Evolutionary conservation across 2,888 invertebrate genomes (phyloP), one percentile per base, ranked within the genome.

Genomic region (Nomada goodeniana): DNA sequence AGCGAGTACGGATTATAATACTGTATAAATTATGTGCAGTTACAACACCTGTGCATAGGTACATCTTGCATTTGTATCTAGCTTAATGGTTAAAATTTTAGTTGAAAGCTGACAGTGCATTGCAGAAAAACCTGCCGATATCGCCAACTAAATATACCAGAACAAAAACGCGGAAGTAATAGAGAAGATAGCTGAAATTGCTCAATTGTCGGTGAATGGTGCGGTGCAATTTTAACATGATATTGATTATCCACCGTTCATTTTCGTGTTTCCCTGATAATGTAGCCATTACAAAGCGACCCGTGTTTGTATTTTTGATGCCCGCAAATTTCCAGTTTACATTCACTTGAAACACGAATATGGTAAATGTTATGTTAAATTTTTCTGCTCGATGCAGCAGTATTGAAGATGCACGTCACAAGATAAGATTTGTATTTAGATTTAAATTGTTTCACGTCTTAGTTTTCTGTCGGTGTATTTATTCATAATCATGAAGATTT

Each of bases 161-260:
- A 29, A n/a, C 44, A 18, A 29, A 20, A 55, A 36, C 7, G 36
- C 36, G 11, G 20, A 73, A 44, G 18, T 52, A 52, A 42, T 26
- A 20, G 63, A 36, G 44, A 55, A 44, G 50, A 47, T 20, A 44
- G 42, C 55, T 73, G 64, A 73, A 72, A 55, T 20, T 64, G 72
- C 26, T 55, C 64, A 5, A n/a, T 64, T 57, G 23, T 44, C 44
- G 44, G 55, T 64, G 23, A 73, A 73, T 64, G 55, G 63, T 18
- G 61, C 42, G 18, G 47, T 64, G 42, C 26, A 73, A 44, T 73
- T 73, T 73, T 73, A 57, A 65, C 42, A 57, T 57, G 57, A 11
- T 65, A 73, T 59, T n/a, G 50, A 59, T n/a, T 59, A 59, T 23
- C 47, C 29, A 9, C 5, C 9, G 44, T 42, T 75, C 44, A 69